Conservation (phyloP, 2,888 invertebrate species). For the Leuctra nigra region DNA sequence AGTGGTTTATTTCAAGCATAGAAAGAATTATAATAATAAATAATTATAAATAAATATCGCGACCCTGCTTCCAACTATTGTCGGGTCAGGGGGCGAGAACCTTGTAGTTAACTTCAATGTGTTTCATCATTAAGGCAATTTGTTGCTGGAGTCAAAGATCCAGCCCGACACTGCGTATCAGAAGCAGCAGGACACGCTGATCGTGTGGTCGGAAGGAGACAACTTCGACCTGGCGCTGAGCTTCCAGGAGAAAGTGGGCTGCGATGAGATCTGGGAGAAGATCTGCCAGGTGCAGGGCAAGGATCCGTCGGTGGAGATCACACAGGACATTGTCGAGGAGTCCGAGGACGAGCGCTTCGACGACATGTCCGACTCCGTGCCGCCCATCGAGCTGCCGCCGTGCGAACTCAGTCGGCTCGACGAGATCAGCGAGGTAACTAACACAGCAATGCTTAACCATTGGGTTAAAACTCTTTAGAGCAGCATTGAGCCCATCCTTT, state of each 20-base stretch:
- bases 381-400: slow-evolving; percentile 89
- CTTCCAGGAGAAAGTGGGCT: slow-evolving; percentile 99
- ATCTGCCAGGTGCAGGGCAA: slow-evolving; percentile 99
- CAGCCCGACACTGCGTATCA: slow-evolving; percentile 98
- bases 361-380: slow-evolving; percentile 91
- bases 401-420: slow-evolving; percentile 91
- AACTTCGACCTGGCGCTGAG: slow-evolving; percentile 98
- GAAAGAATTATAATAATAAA: too few relatives aligned
- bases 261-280: slow-evolving; percentile 99
- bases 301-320: slow-evolving; percentile 97
- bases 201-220: slow-evolving; percentile 99
- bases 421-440: slow-evolving; percentile 75
- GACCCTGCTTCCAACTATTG: too few relatives aligned
- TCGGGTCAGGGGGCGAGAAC: too few relatives aligned
- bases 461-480: too few relatives aligned
- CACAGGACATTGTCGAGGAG: slow-evolving; percentile 93
- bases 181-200: slow-evolving; percentile 96
- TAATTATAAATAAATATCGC: too few relatives aligned
- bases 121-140: slow-evolving; percentile 55
- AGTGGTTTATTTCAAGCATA: too few relatives aligned
- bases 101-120: background rate
- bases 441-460: too few relatives aligned
- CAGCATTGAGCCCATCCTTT: too few relatives aligned
- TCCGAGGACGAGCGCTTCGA: slow-evolving; percentile 96
- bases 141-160: slow-evolving; percentile 95